Evolutionary conservation across 2,888 invertebrate genomes (phyloP), one percentile per base, ranked within the genome.

Genomic region (Limnephilus lunatus): DNA sequence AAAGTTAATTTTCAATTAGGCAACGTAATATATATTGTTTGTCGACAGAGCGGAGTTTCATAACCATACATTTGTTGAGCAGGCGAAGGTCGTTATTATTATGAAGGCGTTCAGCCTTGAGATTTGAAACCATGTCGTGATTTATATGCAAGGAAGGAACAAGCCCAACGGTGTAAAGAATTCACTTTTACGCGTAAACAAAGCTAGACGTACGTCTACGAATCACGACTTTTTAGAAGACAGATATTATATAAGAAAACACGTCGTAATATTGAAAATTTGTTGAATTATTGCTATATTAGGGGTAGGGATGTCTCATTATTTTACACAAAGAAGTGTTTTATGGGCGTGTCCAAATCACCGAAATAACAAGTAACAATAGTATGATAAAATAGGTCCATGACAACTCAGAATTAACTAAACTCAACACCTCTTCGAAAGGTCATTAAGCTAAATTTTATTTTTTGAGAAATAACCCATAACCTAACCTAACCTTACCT

Each of bases 41-140:
- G n/a, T 11, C 7, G 68, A 68, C 68, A 68, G 68, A 68, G 68
- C 68, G n/a, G 25, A n/a, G n/a, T 68, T 68, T 68, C n/a, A 68
- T 68, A 68, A 68, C 35, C 35, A 83, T 25, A 4, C 19, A 3
- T 83, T 32, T 83, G 19, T 83, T 68, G 32, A 39, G 32, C 35
- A 83, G 35, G 32, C 32, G 83, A 83, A 83, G 83, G 83, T 35
- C 83, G 19, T 32, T 15, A 83, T 25, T 68, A 25, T 25, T 35
- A 35, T 35, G 83, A 83, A 83, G 83, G 83, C 32, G 83, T 83
- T 83, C 35, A 35, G 83, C 83, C 83, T 83, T 39, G 83, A 35
- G 19, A 39, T 39, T 31, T 83, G 35, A 39, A 83, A 83, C 35
- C 35, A 39, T 83, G 83, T 35, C 83, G 25, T 83, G 14, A 83